Base-by-base conservation (phyloP, 2,797 vertebrate species). In the Buceros bicornis region DNA sequence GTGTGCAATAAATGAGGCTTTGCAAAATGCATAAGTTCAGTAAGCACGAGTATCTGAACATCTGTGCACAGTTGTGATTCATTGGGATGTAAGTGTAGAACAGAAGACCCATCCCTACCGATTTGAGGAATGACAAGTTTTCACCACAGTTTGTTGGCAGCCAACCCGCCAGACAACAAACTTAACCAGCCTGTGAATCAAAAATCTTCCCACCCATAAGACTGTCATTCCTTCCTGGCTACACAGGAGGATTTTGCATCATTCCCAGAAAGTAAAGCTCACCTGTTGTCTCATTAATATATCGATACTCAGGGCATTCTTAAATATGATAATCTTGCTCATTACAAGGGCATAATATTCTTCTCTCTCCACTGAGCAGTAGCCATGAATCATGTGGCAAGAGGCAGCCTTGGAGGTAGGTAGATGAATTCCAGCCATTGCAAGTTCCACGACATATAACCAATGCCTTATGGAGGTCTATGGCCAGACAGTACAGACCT, bases 401-500 rank as follows among this genome's bases (percentile, higher is more conserved):
- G 33, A 90, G 11, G 47, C 42, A 93, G 76, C 76, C 82, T 81
- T 83, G 50, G 53, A 91, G 54, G 31, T 16, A 69, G 21, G 51
- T 1, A 72, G 87, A 90, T 76, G 47, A 58, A 96, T 93, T 22
- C n/a, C 42, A 81, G 37, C 90, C 16, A 4, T 13, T 92, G 45
- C 48, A 90, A 85, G 74, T 28, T 72, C 84, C 78, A 61, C 33
- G 62, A 40, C 37, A 65, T 33, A 70, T 16, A 90, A 62, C 14
- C 43, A 82, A 90, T 47, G 29, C 11, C 45, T 94, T 81, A 53
- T 7, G n/a, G 71, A 94, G 79, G 91, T 89, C 64, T 93, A 94
- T 40, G 35, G 62, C 53, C 45, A 88, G 53, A 77, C 21, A 87
- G 35, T 22, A 56, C 61, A 79, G 91, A 87, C 67, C 79, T 79